Evolutionary conservation across 35 echinoderm and acorn worm genomes (phyloP), one percentile per base, ranked within the genome.

Genomic region (Ophiothrix spiculata): DNA sequence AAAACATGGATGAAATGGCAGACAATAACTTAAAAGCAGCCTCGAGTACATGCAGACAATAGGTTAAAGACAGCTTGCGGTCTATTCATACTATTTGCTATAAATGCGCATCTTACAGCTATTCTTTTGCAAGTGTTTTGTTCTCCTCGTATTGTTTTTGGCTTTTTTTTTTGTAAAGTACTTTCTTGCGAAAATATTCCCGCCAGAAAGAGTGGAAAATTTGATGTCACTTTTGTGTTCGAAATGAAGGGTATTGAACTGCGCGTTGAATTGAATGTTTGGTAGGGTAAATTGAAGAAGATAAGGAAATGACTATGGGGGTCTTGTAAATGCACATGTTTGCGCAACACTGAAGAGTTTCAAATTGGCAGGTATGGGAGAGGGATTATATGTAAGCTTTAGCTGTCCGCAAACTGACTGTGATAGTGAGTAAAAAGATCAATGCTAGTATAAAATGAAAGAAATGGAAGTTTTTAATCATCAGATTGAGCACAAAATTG

Each of bases 161-260:
- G 60, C 60, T 28, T 25, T 69, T 69, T 69, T 69, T 10, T 6
- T 28, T 25, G 10, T 69, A 69, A 69, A 69, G 60, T 28, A 69
- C 60, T 69, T 69, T 69, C n/a, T n/a, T n/a, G 60, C 4, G 60
- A 69, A 28, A 6, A 69, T 25, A 69, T 28, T 69, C 60, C 60
- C 60, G 60, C 25, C 29, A 28, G 60, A 69, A 69, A 69, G 17
- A 15, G 60, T 69, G 4, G 60, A 69, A 69, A 69, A 69, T 69
- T n/a, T 69, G 60, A 69, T 69, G 60, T 69, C 60, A 69, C 60
- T 69, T 69, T 69, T 69, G 60, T 69, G 60, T 69, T 15, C 60
- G 23, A 28, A 69, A 69, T 69, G 17, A 69, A 28, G 60, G 16
- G 17, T 25, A 25, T 69, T 15, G 29, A 69, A 15, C 29, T 69